A percentile compares a stretch with the other conserved stretches of the same genome.
Evolutionary conservation across 92 coral and sea anemone species (phyloP).

Genomic region (Porites lobata): DNA sequence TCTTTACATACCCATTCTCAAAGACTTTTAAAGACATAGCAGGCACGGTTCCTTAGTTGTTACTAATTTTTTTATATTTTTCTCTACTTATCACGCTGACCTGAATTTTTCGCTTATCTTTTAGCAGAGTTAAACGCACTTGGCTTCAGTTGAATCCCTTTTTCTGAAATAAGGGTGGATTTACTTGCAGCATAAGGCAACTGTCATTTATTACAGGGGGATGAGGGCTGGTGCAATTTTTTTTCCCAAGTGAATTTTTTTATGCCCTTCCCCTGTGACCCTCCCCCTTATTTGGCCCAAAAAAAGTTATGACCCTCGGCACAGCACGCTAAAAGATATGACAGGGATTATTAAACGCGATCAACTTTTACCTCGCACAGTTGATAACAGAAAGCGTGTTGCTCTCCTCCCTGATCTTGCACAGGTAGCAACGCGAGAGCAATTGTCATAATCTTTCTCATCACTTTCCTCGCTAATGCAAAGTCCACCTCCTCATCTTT

Average conservation of each 20-base stretch:
- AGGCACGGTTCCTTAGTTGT: no score
- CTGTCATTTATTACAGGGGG: background rate
- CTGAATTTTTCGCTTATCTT: no score
- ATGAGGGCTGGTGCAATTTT: background rate
- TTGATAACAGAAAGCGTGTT: slow-evolving; percentile 49
- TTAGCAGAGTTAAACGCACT: no score
- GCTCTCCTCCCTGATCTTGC: slow-evolving; percentile 56
- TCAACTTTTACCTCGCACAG: slow-evolving; percentile 8
- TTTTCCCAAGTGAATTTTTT: slow-evolving; percentile 30
- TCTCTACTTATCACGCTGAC: no score
- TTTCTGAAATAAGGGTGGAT: background rate
- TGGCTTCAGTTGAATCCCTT: no score
- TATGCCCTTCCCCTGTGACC: slow-evolving; percentile 42
- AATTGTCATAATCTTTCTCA: slow-evolving; percentile 32
- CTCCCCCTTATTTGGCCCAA: slow-evolving; percentile 28
- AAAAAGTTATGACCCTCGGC: slow-evolving; percentile 31
- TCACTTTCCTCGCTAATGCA: slow-evolving; percentile 32
- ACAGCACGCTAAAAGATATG: slow-evolving; percentile 36
- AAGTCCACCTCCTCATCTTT: slow-evolving; percentile 34
- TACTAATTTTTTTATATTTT: no score
- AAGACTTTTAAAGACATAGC: no score
- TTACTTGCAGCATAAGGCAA: background rate
- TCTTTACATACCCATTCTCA: no score
- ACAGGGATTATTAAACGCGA: slow-evolving; percentile 28
- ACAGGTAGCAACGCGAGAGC: slow-evolving; percentile 26